A percentile compares a stretch with the other conserved stretches of the same genome.
phyloP scores from a whole-genome alignment of 2,888 invertebrate species.

The Stratiomys singularior region DNA sequence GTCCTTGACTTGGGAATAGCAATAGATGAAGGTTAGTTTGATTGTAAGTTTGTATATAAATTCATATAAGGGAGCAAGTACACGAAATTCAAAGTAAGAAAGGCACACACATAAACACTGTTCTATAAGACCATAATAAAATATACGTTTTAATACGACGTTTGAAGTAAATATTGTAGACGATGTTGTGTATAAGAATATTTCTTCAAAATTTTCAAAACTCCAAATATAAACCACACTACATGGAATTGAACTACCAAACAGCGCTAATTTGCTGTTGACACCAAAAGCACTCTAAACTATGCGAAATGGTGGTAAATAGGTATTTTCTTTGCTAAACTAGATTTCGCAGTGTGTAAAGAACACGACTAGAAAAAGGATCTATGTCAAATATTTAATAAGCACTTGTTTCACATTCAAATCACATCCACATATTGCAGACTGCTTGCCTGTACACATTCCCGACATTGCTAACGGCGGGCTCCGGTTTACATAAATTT shows the following conservation, averaged over 20 bases:
- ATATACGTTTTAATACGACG: neutral
- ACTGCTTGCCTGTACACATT: neutral
- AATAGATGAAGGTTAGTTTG: neutral
- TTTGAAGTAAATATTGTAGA: neutral
- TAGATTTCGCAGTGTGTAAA: neutral
- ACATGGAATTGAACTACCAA: neutral
- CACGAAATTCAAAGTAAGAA: conserved; percentile 7
- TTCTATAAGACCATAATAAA: neutral
- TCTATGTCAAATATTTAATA: conserved; percentile 13
- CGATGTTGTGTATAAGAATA: conserved; percentile 2
- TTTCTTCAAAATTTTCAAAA: neutral
- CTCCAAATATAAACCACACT: conserved; percentile 7
- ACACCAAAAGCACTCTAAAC: conserved; percentile 18
- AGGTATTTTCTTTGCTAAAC: neutral
- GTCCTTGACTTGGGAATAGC: neutral
- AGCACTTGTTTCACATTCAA: conserved; percentile 33
- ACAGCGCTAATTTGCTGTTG: neutral
- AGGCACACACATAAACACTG: conserved; percentile 32
- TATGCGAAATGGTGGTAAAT: neutral
- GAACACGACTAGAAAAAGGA: conserved; percentile 19
- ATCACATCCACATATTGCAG: conserved; percentile 23
- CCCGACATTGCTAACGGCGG: neutral
- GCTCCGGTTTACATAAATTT: neutral
- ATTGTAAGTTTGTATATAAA: neutral
- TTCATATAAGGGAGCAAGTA: neutral